These are phyloP conservation scores for Andrena camellia DNA, from an alignment of 2,888 invertebrate genomes.

Conservation along the genomic window DNA sequence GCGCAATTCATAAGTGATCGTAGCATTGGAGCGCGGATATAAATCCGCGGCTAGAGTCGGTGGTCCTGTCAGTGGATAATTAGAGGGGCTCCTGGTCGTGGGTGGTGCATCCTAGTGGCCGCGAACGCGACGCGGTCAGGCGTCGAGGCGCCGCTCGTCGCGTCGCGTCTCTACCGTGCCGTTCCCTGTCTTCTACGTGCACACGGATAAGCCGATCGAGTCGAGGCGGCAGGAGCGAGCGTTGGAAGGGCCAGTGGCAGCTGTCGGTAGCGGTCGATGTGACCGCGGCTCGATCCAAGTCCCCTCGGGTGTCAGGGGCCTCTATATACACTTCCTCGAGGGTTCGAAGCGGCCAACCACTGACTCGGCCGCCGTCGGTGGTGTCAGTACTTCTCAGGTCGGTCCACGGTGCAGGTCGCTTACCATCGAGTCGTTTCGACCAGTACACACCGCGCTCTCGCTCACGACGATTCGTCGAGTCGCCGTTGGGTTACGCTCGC, in stretches of 20 bases:
- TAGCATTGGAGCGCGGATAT: slow-evolving; percentile 5
- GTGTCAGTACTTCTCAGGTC: slow-evolving; percentile 64
- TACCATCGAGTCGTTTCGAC: slow-evolving; percentile 48
- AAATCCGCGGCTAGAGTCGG: slow-evolving; percentile 8
- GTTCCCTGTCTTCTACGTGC: slow-evolving; percentile 15
- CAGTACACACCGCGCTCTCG: slow-evolving; percentile 22
- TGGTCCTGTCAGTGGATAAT: slow-evolving; percentile 39
- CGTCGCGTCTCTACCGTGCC: background rate
- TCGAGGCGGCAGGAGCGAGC: slow-evolving; percentile 40
- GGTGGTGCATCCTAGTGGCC: slow-evolving; percentile 1
- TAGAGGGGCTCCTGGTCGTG: background rate
- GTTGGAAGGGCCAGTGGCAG: slow-evolving; percentile 64
- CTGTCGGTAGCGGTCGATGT: slow-evolving; percentile 60
- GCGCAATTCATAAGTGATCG: slow-evolving; percentile 27
- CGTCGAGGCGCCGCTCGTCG: slow-evolving; percentile 7
- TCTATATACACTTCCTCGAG: slow-evolving; percentile 47
- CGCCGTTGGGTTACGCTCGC: slow-evolving; percentile 59
- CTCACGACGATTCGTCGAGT: slow-evolving; percentile 65
- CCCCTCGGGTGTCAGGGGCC: slow-evolving; percentile 39
- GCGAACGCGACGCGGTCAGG: background rate
- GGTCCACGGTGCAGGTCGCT: slow-evolving; percentile 67
- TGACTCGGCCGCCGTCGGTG: slow-evolving; percentile 48
- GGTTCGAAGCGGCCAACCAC: slow-evolving; percentile 45
- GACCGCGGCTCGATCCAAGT: slow-evolving; percentile 37
- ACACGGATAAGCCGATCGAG: slow-evolving; percentile 62